Percentiles rank a stretch among this genome's conserved stretches.
phyloP scores from a whole-genome alignment of 2,888 invertebrate species.

The Heteromyza rotundicornis region DNA sequence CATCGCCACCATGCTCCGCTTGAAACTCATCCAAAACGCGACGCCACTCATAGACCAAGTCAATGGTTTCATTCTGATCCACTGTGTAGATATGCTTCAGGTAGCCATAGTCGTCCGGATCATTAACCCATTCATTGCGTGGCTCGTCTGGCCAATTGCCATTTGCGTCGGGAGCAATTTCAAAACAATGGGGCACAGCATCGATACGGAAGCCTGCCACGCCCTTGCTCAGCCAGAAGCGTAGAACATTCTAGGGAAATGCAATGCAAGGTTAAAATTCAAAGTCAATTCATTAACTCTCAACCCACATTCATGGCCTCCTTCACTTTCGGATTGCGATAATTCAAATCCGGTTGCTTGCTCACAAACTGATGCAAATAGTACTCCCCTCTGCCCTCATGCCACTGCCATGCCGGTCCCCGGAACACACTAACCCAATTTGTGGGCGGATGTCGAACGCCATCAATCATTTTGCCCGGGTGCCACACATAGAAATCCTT shows the following conservation, averaged over 20 bases:
- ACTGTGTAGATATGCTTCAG: conserved; percentile 69
- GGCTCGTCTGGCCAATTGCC: conserved; percentile 65
- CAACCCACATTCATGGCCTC: conserved; percentile 60
- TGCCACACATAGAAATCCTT: conserved; percentile 81
- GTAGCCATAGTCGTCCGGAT: conserved; percentile 66
- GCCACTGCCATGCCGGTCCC: conserved; percentile 73
- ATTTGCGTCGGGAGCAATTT: conserved; percentile 42
- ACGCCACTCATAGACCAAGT: conserved; percentile 67
- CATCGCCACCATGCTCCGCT: conserved; percentile 44
- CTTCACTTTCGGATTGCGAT: conserved; percentile 64
- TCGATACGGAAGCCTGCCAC: conserved; percentile 81
- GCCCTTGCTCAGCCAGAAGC: conserved; percentile 79
- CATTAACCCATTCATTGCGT: conserved; percentile 60
- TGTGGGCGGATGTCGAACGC: conserved; percentile 68
- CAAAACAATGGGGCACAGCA: conserved; percentile 65
- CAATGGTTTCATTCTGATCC: conserved; percentile 67
- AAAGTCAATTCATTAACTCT: not conserved
- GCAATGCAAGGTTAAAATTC: not conserved
- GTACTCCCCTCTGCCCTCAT: conserved; percentile 66
- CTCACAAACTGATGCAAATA: conserved; percentile 71
- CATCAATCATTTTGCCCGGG: conserved; percentile 61
- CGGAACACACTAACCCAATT: conserved; percentile 70
- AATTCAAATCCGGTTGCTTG: conserved; percentile 74
- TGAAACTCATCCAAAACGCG: conserved; percentile 65
- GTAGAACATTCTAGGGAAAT: conserved; percentile 66